Conservation (phyloP, 2,888 invertebrate species). For the Pristionchus mayeri region DNA sequence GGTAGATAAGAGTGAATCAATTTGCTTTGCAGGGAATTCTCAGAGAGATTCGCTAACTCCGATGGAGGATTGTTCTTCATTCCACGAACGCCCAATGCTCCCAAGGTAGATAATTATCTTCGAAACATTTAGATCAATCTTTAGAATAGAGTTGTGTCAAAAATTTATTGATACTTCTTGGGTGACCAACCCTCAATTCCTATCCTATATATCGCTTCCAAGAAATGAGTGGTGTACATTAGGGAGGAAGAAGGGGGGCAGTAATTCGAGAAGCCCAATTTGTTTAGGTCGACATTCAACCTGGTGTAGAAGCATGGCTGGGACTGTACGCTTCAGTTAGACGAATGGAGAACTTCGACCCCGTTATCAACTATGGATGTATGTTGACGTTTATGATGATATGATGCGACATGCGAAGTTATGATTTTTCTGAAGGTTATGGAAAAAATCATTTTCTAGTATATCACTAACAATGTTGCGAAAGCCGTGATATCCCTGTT, state of each 20-base stretch:
- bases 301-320: slow-evolving; percentile 58
- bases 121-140: background rate
- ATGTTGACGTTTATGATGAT: background rate
- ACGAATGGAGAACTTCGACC: slow-evolving; percentile 50
- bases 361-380: slow-evolving; percentile 58
- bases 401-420: no score
- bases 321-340: slow-evolving; percentile 57
- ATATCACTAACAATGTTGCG: no score
- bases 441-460: no score
- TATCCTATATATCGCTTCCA: no score
- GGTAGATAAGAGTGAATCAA: background rate
- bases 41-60: background rate
- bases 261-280: background rate
- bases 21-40: background rate
- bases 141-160: background rate
- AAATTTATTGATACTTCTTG: no score
- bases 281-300: slow-evolving; percentile 52
- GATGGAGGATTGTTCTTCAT: slow-evolving; percentile 41
- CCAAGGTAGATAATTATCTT: background rate
- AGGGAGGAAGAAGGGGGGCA: no score
- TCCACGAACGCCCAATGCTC: slow-evolving; percentile 17
- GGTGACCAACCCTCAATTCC: no score
- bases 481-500: no score
- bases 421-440: no score
- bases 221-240: no score